These are phyloP conservation scores for Acipenser ruthenus DNA, from an alignment of 2,797 vertebrate genomes.

Conservation along the genomic window DNA sequence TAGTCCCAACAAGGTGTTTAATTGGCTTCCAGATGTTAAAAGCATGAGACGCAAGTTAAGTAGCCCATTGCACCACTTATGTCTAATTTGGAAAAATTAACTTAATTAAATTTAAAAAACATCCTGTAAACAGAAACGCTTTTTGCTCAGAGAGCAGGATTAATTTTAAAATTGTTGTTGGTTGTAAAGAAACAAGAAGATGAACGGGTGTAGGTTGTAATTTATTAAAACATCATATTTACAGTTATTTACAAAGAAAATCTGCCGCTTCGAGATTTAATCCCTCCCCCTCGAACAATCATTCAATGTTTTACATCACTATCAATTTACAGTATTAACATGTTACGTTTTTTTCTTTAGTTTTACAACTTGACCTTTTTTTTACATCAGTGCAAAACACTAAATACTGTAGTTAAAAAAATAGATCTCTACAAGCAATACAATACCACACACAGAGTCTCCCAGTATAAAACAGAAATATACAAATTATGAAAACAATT, in stretches of 20 bases:
- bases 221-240: conserved; percentile 50
- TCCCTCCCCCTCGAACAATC: conserved; percentile 16
- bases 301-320: conserved; percentile 16
- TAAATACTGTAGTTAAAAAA: conserved; percentile 1
- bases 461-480: too few species aligned
- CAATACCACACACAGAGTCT: too few species aligned
- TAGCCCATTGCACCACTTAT: too few species aligned
- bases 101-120: too few species aligned
- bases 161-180: too few species aligned
- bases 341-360: conserved; percentile 23
- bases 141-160: too few species aligned
- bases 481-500: background rate
- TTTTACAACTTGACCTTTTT: conserved; percentile 14
- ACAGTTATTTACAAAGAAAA: conserved; percentile 41
- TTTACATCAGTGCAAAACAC: conserved; percentile 42
- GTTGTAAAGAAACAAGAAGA: background rate
- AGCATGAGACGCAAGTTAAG: too few species aligned
- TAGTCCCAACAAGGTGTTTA: too few species aligned
- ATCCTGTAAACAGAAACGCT: too few species aligned
- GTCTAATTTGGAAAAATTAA: too few species aligned
- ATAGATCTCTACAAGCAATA: background rate
- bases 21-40: too few species aligned
- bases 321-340: conserved; percentile 37
- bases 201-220: conserved; percentile 16
- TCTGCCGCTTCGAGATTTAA: conserved; percentile 21